Evolutionary conservation across 2,113 vertebrate species (phyloP).

Genomic region (Albula glossodonta): DNA sequence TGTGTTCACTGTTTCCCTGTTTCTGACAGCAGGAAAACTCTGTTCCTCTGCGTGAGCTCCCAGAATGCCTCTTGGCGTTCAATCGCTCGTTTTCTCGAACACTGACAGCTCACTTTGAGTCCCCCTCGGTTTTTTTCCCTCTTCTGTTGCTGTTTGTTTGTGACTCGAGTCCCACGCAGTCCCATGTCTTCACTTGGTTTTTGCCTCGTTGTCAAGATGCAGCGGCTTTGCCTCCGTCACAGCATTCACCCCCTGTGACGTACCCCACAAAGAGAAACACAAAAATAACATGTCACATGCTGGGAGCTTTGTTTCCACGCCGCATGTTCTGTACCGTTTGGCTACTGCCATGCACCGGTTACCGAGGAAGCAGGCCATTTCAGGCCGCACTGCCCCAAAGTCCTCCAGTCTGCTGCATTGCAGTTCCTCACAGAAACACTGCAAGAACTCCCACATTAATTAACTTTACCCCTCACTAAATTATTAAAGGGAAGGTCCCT

Average conservation of each 20-base stretch:
- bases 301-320: no score
- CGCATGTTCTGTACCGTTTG: no score
- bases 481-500: slow-evolving; percentile 46
- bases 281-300: background rate
- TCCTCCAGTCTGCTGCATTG: background rate
- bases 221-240: background rate
- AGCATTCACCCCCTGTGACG: background rate
- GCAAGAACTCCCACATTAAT: background rate
- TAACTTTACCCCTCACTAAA: slow-evolving; percentile 27
- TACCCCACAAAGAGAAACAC: background rate
- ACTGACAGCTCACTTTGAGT: background rate
- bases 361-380: background rate
- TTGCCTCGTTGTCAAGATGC: background rate
- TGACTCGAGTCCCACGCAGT: background rate
- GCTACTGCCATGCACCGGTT: background rate
- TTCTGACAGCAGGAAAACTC: background rate
- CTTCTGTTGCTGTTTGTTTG: background rate
- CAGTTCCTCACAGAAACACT: background rate
- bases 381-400: background rate
- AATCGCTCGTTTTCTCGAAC: background rate
- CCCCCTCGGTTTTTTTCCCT: no score
- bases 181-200: background rate
- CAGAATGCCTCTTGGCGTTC: background rate
- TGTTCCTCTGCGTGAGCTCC: background rate
- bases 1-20: background rate